phyloP scores from a whole-genome alignment of 2,888 invertebrate species.

The Eristalinus aeneus region DNA sequence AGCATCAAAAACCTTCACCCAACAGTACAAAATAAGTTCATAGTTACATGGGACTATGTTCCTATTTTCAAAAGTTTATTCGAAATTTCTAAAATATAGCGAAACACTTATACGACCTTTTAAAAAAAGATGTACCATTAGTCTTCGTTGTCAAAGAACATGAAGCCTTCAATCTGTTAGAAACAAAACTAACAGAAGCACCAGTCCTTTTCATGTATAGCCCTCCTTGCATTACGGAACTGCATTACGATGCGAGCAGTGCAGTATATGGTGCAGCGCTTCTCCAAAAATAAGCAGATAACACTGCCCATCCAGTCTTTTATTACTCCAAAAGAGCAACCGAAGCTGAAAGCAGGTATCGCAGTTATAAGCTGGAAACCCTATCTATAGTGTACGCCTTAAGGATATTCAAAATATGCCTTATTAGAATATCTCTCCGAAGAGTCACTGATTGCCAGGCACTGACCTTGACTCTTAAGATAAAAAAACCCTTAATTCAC shows the following conservation, averaged over 20 bases:
- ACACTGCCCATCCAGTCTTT: conserved; percentile 72
- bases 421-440: no score
- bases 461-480: no score
- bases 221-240: conserved; percentile 29
- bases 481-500: conserved; percentile 64
- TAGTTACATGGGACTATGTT: conserved; percentile 22
- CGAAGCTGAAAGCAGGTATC: no score
- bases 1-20: not conserved
- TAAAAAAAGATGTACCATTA: no score
- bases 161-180: no score
- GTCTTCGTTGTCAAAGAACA: no score
- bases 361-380: no score
- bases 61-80: conserved; percentile 27
- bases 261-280: not conserved
- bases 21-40: conserved; percentile 7
- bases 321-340: conserved; percentile 4
- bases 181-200: not conserved
- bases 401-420: no score
- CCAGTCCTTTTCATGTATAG: conserved; percentile 34
- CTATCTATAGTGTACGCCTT: no score
- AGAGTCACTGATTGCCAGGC: no score
- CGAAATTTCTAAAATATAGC: no score
- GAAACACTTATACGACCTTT: no score
- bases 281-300: conserved; percentile 58
- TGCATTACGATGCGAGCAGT: conserved; percentile 4